Conservation (phyloP, 2,888 invertebrate species). For the Corythucha ciliata region DNA sequence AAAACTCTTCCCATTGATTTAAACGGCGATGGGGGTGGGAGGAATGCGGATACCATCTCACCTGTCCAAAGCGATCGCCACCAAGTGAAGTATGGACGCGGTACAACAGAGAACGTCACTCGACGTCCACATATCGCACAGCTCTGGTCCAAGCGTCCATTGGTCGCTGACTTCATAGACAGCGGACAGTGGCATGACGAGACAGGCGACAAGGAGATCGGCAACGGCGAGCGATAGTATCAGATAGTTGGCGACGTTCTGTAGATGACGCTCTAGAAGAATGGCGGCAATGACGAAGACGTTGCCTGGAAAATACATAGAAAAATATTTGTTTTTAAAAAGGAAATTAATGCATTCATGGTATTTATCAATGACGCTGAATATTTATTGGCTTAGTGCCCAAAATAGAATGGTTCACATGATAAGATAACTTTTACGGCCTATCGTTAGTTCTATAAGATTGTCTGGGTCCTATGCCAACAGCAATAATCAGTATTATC, state of each 20-base stretch:
- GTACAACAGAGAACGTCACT: slow-evolving; percentile 87
- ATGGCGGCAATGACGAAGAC: slow-evolving; percentile 92
- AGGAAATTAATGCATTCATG: too few species aligned
- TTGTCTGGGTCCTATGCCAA: too few species aligned
- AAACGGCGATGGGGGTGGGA: too few species aligned
- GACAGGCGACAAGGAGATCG: slow-evolving; percentile 77
- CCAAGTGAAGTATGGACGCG: slow-evolving; percentile 69
- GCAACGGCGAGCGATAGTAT: slow-evolving; percentile 85
- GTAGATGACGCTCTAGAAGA: slow-evolving; percentile 72
- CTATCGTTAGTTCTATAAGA: too few species aligned
- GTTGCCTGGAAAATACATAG: slow-evolving; percentile 74
- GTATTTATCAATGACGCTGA: too few species aligned
- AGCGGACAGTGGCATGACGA: slow-evolving; percentile 64
- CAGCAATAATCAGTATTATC: too few species aligned
- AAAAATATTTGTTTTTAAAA: too few species aligned
- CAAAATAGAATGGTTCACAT: too few species aligned
- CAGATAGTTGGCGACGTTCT: slow-evolving; percentile 82
- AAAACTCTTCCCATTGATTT: too few species aligned
- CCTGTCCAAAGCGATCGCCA: slow-evolving; percentile 75
- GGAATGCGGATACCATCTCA: slow-evolving; percentile 42
- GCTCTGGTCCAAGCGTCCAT: slow-evolving; percentile 75
- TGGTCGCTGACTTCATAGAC: slow-evolving; percentile 64
- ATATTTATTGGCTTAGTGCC: too few species aligned
- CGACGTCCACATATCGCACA: slow-evolving; percentile 90
- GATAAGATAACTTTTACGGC: too few species aligned